These are phyloP conservation scores for Macrostomum lignano DNA, from an alignment of 1,140 invertebrate genomes.

Conservation along the genomic window DNA sequence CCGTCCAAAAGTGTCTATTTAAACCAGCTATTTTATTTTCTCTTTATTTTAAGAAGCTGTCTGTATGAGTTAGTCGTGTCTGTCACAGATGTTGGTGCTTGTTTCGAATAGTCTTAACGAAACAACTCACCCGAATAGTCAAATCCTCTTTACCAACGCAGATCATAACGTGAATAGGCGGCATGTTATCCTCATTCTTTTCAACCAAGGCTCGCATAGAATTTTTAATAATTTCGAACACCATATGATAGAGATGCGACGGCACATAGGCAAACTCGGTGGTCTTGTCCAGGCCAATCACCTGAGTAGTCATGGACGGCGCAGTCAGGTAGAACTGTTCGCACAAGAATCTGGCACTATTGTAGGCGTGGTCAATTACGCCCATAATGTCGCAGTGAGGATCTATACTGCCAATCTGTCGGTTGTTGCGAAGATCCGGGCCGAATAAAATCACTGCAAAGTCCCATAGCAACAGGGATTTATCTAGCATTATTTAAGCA, in stretches of 20 bases:
- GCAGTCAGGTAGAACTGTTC: slow-evolving; percentile 81
- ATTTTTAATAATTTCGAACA: slow-evolving; percentile 89
- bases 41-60: no score
- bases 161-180: slow-evolving; percentile 58
- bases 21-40: no score
- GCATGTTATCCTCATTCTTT: slow-evolving; percentile 40
- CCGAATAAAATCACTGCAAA: no score
- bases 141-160: slow-evolving; percentile 71
- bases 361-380: slow-evolving; percentile 58
- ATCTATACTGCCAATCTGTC: slow-evolving; percentile 79
- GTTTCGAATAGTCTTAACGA: no score
- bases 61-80: no score
- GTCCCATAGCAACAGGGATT: no score
- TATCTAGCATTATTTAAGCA: no score
- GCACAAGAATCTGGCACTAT: slow-evolving; percentile 81
- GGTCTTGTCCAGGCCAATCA: neutral
- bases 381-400: slow-evolving; percentile 56
- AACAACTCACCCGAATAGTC: slow-evolving; percentile 78
- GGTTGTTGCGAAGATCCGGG: no score
- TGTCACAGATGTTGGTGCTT: no score
- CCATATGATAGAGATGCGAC: slow-evolving; percentile 88
- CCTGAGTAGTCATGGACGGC: slow-evolving; percentile 30
- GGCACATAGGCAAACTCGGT: slow-evolving; percentile 61
- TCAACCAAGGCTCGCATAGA: slow-evolving; percentile 85
- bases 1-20: no score